These are phyloP conservation scores for Pardosa pseudoannulata DNA, from an alignment of 2,888 invertebrate species.

Conservation along the genomic window DNA sequence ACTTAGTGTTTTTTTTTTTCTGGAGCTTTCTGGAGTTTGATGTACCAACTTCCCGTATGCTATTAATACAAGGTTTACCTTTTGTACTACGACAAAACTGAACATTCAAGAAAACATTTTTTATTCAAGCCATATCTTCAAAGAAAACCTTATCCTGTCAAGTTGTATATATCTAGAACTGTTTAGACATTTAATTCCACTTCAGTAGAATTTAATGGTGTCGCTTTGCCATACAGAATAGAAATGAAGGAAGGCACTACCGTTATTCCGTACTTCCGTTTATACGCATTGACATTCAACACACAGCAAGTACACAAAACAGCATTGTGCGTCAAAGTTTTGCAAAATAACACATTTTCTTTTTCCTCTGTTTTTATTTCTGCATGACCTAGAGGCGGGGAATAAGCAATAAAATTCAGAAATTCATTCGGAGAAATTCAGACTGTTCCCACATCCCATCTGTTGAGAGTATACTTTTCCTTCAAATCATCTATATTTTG, in stretches of 20 bases:
- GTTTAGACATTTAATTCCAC: background rate
- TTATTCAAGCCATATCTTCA: too few relatives aligned
- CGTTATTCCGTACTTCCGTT: background rate
- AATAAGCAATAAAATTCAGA: background rate
- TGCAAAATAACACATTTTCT: background rate
- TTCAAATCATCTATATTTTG: constrained; percentile 29
- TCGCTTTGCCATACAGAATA: background rate
- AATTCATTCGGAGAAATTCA: background rate
- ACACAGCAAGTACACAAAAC: background rate
- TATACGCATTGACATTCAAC: background rate
- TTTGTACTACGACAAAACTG: too few relatives aligned
- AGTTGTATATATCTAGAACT: too few relatives aligned
- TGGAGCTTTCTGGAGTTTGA: too few relatives aligned
- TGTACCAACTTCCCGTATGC: too few relatives aligned
- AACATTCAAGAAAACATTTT: too few relatives aligned
- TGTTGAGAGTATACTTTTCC: constrained; percentile 33
- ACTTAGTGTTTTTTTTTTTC: too few relatives aligned
- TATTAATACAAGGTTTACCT: too few relatives aligned
- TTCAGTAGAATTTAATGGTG: background rate
- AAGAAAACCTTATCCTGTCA: too few relatives aligned
- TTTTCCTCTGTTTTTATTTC: background rate
- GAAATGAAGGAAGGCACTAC: background rate
- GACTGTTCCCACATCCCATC: constrained; percentile 28
- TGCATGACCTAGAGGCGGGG: background rate
- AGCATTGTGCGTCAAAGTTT: background rate